Base-by-base conservation (phyloP, 64 coral and sea anemone genomes). In the Dendronephthya gigantea region DNA sequence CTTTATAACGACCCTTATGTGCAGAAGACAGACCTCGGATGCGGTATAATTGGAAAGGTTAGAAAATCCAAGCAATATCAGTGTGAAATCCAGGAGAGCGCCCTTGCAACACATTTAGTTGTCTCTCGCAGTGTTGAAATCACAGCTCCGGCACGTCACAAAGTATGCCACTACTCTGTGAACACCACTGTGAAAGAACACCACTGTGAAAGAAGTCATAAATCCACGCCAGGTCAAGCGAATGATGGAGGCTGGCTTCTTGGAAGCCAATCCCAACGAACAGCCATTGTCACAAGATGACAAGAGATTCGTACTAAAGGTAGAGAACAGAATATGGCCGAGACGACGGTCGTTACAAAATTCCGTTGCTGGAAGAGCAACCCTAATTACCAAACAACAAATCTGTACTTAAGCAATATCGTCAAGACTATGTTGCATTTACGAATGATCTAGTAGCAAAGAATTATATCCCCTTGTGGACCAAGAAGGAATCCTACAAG, bases 1-100 rank as follows among this genome's bases (percentile, higher is more conserved):
- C 12, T 7, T 62, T 48, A 66, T 47, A 66, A 90, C 58, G 83
- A 68, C 40, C 88, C 82, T 45, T 85, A 90, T 50, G 62, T 83
- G 9, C 66, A 74, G 69, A 85, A 47, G 55, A 84, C 88, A 50
- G 88, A 85, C 48, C 41, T 90, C 7, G 88, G 83, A 30, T 90
- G 88, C 83, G 88, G 88, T 36, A 90, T 90, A 36, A 84, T 90
- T 70, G 88, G 88, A 75, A 85, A 85, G 27, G 65, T 84, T 15
- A 33, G 9, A 1, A 79, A 1, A 35, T 2, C 14, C 0, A 39
- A 39, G 3, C 31, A 0, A 39, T 35, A 10, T 0, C 0, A 16
- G 14, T 29, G 9, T 11, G 32, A 29, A 12, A 19, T 11, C 31
- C 31, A 79, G 36, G 72, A 15, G 10, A 19, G 36, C 72, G 36